Evolutionary conservation across 2,113 vertebrate species (phyloP).

Genomic region (Semicossyphus pulcher): DNA sequence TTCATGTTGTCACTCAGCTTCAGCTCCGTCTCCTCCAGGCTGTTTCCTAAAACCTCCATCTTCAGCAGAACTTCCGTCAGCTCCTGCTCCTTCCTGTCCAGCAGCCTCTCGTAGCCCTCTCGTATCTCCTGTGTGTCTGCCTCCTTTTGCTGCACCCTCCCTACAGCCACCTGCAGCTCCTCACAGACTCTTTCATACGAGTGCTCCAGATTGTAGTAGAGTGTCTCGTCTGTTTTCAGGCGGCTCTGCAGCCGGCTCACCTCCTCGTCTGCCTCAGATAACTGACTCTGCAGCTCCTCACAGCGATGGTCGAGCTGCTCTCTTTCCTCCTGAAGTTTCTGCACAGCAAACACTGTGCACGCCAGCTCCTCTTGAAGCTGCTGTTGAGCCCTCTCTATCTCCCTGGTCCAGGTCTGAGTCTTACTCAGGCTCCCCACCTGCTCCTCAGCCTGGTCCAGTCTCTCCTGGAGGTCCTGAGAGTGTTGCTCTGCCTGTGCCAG

Average conservation of each 20-base stretch:
- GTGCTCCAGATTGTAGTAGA: constrained; percentile 88
- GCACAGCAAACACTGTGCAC: constrained; percentile 60
- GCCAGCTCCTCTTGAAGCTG: constrained; percentile 76
- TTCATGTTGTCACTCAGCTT: constrained; percentile 77
- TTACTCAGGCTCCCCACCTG: constrained; percentile 48
- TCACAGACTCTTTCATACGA: constrained; percentile 83
- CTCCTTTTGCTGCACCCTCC: constrained; percentile 85
- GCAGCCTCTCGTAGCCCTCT: constrained; percentile 84
- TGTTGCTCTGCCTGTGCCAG: constrained; percentile 88
- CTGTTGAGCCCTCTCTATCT: constrained; percentile 65
- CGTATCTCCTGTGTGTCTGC: constrained; percentile 84
- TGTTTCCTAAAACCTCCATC: constrained; percentile 88
- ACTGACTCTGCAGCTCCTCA: constrained; percentile 88
- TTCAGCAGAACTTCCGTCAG: constrained; percentile 90
- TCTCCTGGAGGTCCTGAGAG: constrained; percentile 86
- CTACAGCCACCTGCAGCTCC: constrained; percentile 84
- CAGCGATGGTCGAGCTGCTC: constrained; percentile 81
- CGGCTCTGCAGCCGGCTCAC: constrained; percentile 84
- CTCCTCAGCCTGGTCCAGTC: constrained; percentile 82
- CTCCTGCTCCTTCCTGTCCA: constrained; percentile 89
- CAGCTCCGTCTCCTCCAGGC: constrained; percentile 87
- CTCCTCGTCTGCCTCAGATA: constrained; percentile 82
- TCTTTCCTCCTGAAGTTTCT: constrained; percentile 87
- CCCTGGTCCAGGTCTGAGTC: constrained; percentile 45
- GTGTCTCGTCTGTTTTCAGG: constrained; percentile 85